Evolutionary conservation across 2,888 invertebrate species (phyloP), one percentile per base, ranked within the genome.

Genomic region (Xylocampa areola): DNA sequence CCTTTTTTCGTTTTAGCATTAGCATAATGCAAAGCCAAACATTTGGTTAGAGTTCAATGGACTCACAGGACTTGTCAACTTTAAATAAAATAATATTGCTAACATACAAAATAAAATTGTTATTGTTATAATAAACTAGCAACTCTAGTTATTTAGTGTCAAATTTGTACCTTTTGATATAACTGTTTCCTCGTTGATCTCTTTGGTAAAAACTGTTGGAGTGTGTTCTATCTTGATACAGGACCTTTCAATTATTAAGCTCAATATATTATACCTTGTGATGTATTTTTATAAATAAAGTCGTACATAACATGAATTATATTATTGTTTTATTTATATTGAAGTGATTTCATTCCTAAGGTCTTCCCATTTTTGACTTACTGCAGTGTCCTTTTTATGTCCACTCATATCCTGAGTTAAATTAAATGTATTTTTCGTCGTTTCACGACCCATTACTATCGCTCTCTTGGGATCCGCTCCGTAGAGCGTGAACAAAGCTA

Each of bases 261-360:
- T 93, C 93, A 93, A 93, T 87, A 89, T 90, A 73, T 77, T 85
- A 88, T 88, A 92, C 88, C 89, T 89, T 92, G 91, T 92, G 90
- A 92, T 92, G 92, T 92, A 93, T 93, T 93, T 93, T 93, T 92
- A 84, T 92, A 92, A 86, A 87, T 87, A 88, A 88, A 91, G 79
- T 81, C 79, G 71, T 84, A 78, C 68, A 61, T 73, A 70, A 57
- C 59, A 32, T 57, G 43, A n/a, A 36, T 44, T 36, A 27, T 61
- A 23, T 48, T 47, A 48, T 43, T 44, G 59, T 64, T 66, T 64
- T 51, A 52, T 61, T 60, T 45, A n/a, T 3, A 23, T 17, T 23
- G 0, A 1, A 19, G 0, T 8, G n/a, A 1, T n/a, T 6, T n/a
- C 14, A 10, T n/a, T 10, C 7, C 10, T 13, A n/a, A n/a, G n/a